Conservation (phyloP, 2,113 vertebrate species). For the Oxyura jamaicensis region DNA sequence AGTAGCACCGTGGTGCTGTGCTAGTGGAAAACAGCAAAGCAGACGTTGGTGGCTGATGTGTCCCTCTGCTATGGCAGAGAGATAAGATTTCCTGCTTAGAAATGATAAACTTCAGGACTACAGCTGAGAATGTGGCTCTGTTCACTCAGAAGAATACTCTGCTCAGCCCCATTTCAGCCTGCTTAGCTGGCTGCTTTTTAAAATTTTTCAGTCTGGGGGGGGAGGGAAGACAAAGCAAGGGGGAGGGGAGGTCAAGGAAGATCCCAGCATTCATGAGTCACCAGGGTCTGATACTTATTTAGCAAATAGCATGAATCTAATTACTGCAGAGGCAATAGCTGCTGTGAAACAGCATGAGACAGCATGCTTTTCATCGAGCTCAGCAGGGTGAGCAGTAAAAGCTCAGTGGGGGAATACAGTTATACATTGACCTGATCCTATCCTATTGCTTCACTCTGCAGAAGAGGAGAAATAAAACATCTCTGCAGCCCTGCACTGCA, state of each 20-base stretch:
- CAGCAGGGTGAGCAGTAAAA: constrained; percentile 23
- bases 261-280: neutral
- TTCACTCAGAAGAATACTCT: neutral
- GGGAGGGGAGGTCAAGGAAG: neutral
- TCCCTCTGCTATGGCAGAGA: neutral
- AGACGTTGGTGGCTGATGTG: neutral
- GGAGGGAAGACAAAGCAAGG: neutral
- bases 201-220: neutral
- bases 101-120: neutral
- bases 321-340: constrained; percentile 11
- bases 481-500: fast-evolving
- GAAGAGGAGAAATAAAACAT: neutral
- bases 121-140: neutral
- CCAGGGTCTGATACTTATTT: constrained; percentile 31
- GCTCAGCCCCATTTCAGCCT: neutral
- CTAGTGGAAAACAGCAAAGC: neutral
- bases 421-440: neutral
- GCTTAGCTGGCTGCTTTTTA: neutral
- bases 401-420: neutral
- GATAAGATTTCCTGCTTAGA: neutral
- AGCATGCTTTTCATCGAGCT: neutral
- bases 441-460: neutral
- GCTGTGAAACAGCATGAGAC: constrained; percentile 28
- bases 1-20: neutral
- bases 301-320: constrained; percentile 4